Percentiles rank a stretch among this genome's conserved stretches.
Evolutionary conservation across 2,888 invertebrate species (phyloP).

Genomic region (Folsomia candida): DNA sequence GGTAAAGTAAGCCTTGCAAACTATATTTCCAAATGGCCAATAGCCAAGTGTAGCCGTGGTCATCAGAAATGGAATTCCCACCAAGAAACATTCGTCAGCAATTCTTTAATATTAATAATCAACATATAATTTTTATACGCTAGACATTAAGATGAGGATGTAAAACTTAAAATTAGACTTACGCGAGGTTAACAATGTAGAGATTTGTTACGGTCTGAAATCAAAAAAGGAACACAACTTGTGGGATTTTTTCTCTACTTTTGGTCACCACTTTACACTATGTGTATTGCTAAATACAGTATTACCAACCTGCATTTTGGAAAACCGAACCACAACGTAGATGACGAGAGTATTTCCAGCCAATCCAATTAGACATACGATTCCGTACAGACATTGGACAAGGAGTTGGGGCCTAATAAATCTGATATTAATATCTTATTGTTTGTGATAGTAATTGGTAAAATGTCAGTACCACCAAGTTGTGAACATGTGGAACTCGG

Average conservation of each 20-base stretch:
- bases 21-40: slow-evolving; percentile 82
- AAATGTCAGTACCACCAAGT: no score
- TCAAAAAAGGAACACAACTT: background rate
- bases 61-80: slow-evolving; percentile 86
- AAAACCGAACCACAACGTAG: slow-evolving; percentile 62
- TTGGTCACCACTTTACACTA: background rate
- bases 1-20: slow-evolving; percentile 89
- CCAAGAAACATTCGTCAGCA: slow-evolving; percentile 86
- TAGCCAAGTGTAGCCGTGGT: slow-evolving; percentile 67
- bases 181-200: slow-evolving; percentile 91
- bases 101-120: no score
- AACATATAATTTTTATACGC: no score
- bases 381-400: slow-evolving; percentile 71
- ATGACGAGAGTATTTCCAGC: slow-evolving; percentile 80
- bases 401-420: slow-evolving; percentile 52
- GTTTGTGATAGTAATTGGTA: no score
- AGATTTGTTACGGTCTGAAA: slow-evolving; percentile 74
- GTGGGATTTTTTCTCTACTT: background rate
- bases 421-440: no score
- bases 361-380: slow-evolving; percentile 84
- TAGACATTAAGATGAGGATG: no score
- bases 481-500: background rate
- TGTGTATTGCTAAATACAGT: background rate
- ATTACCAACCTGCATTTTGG: slow-evolving; percentile 75
- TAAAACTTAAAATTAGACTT: no score